Evolutionary conservation across 2,888 invertebrate species (phyloP), one percentile per base, ranked within the genome.

Genomic region (Andrena bicolor): DNA sequence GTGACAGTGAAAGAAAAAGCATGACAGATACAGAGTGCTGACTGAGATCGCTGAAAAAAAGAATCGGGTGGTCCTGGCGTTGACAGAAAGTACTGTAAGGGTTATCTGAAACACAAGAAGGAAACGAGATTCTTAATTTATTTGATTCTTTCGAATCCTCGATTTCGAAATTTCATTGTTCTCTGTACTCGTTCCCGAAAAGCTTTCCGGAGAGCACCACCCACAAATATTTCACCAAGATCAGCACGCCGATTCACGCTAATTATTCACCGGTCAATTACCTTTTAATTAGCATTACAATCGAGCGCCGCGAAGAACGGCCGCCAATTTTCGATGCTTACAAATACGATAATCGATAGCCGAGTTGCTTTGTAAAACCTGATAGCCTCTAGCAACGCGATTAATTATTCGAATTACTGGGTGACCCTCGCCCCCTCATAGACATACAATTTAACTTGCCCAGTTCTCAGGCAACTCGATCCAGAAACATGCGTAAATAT

Each of bases 201-300:
- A 7, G 10, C 2, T 10, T 4, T 2, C 1, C 3, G 13, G 20
- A 10, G 26, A 48, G 48, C n/a, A 26, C 13, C 2, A 4, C 1
- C 10, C 7, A 41, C 7, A 56, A 69, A 56, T 65, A 53, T 56
- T 23, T 6, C 26, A 10, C 16, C 13, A 4, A 10, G 61, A 41
- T 20, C 20, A 35, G 41, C 10, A 41, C 41, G 20, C 13, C 16
- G 20, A 48, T 74, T 58, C 68, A 10, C 53, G 49, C 7, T 58
- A 28, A 20, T 53, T 48, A 63, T 35, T 49, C 20, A 20, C 41
- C 28, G 53, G 53, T 61, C 75, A 79, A 75, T 82, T 74, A 74
- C 71, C 53, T 82, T 70, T 74, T 74, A 82, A 79, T 82, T 68
- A 64, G 61, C 49, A 56, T 23, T 70, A n/a, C 64, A 69, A 48